Conservation (phyloP, 1,140 invertebrate species). For the Listronotus oregonensis region DNA sequence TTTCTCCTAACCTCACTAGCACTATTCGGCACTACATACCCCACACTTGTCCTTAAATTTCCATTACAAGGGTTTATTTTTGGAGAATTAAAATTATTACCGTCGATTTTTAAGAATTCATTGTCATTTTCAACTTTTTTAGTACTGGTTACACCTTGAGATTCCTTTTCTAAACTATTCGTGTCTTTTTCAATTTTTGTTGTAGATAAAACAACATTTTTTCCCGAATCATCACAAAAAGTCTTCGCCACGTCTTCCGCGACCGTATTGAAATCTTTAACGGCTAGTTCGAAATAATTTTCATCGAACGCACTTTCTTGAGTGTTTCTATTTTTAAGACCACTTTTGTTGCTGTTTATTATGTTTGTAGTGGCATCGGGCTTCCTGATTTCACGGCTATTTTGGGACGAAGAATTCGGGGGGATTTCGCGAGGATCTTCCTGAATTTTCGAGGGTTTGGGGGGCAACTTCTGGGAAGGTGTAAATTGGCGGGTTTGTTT, state of each 20-base stretch:
- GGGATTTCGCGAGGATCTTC: background rate
- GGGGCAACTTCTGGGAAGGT: slow-evolving; percentile 11
- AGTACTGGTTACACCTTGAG: background rate
- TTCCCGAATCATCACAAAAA: slow-evolving; percentile 41
- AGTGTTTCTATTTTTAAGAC: slow-evolving; percentile 34
- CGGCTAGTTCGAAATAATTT: slow-evolving; percentile 49
- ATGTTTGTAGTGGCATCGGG: slow-evolving; percentile 10
- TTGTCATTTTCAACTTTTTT: too few relatives aligned
- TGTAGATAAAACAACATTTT: background rate
- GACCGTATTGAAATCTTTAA: slow-evolving; percentile 52
- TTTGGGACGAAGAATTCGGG: slow-evolving; percentile 12
- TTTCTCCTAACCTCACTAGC: slow-evolving; percentile 16
- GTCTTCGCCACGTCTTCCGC: slow-evolving; percentile 51
- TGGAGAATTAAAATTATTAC: too few relatives aligned
- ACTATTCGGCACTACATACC: slow-evolving; percentile 12
- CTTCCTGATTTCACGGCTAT: slow-evolving; percentile 21
- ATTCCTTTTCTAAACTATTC: background rate
- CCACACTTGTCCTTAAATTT: background rate
- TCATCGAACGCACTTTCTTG: slow-evolving; percentile 31
- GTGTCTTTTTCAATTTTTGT: slow-evolving; percentile 10
- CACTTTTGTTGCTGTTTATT: slow-evolving; percentile 24
- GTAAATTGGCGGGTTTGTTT: slow-evolving; percentile 37
- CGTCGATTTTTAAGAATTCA: too few relatives aligned
- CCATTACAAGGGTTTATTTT: too few relatives aligned
- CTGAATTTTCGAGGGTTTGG: slow-evolving; percentile 7